phyloP scores from a whole-genome alignment of 2,113 vertebrate species.

The Hystrix brachyura region DNA sequence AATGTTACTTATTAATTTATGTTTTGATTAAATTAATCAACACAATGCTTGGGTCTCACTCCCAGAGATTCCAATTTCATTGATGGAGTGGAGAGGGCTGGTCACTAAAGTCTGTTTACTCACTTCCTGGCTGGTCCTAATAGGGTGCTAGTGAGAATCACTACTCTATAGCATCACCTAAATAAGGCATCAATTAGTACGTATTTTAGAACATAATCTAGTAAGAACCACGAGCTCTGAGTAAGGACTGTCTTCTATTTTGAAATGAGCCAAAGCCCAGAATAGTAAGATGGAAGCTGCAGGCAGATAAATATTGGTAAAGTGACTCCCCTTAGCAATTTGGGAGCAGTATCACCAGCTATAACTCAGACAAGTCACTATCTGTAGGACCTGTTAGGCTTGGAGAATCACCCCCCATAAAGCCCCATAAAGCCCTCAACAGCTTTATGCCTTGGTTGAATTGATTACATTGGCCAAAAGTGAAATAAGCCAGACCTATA shows the following conservation, averaged over 20 bases:
- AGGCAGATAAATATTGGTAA: not conserved
- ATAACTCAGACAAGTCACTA: not conserved
- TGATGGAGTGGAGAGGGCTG: not conserved
- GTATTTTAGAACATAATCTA: not conserved
- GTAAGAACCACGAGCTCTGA: not conserved
- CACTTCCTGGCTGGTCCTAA: not conserved
- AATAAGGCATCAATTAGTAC: not conserved
- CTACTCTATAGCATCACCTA: not conserved
- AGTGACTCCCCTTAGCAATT: not conserved
- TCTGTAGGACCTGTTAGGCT: not conserved
- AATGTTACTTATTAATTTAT: slow-evolving; percentile 43
- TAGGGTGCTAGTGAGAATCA: not conserved
- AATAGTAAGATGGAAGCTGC: not conserved
- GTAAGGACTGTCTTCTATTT: not conserved
- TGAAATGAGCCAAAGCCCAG: not conserved
- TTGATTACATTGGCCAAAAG: not conserved
- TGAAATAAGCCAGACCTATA: not conserved
- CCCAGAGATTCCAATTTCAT: not conserved
- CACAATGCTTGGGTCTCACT: not conserved
- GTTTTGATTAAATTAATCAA: slow-evolving; percentile 41
- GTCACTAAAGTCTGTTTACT: not conserved
- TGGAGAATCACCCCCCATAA: not conserved
- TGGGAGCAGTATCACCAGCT: not conserved
- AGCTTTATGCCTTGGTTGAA: not conserved
- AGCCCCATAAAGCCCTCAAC: too few species aligned